A percentile compares a stretch with the other conserved stretches of the same genome.
phyloP scores from a whole-genome alignment of 1,140 invertebrate species.

The Pygmarrhopalites habei region DNA sequence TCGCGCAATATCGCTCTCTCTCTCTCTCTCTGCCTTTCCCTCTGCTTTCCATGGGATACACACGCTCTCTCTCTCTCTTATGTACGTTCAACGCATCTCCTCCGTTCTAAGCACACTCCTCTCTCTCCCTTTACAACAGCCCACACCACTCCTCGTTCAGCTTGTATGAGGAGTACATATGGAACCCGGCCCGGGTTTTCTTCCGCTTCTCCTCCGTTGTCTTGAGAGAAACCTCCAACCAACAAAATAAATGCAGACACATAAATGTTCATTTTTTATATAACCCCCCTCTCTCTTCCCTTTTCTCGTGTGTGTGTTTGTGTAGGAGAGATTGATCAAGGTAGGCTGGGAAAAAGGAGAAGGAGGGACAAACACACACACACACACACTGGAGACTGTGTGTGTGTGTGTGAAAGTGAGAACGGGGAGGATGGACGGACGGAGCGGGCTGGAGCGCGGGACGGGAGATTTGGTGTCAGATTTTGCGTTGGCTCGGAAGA shows the following conservation, averaged over 20 bases:
- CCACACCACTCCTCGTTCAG: neutral
- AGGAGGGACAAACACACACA: too few species aligned
- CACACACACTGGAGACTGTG: too few species aligned
- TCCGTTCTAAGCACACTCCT: conserved; percentile 9
- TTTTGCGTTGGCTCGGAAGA: conserved; percentile 15
- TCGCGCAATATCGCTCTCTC: conserved; percentile 28
- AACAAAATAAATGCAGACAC: neutral
- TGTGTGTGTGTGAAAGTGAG: neutral
- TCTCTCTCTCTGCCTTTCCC: neutral
- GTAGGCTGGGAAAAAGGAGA: neutral
- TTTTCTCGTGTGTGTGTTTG: neutral
- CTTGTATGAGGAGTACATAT: too few species aligned
- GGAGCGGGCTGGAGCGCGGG: too few species aligned
- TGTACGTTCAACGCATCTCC: too few species aligned
- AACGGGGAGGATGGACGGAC: neutral
- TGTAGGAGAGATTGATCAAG: neutral
- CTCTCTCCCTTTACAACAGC: conserved; percentile 5
- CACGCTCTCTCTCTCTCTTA: too few species aligned
- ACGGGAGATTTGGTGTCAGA: conserved; percentile 9
- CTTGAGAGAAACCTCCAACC: neutral
- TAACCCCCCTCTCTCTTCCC: neutral
- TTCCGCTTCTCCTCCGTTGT: neutral
- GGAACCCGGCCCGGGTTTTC: too few species aligned
- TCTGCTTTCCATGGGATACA: too few species aligned
- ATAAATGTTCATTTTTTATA: neutral